These are phyloP conservation scores for Pachliopta kotzebuea DNA, from an alignment of 2,888 invertebrate genomes.

Conservation along the genomic window DNA sequence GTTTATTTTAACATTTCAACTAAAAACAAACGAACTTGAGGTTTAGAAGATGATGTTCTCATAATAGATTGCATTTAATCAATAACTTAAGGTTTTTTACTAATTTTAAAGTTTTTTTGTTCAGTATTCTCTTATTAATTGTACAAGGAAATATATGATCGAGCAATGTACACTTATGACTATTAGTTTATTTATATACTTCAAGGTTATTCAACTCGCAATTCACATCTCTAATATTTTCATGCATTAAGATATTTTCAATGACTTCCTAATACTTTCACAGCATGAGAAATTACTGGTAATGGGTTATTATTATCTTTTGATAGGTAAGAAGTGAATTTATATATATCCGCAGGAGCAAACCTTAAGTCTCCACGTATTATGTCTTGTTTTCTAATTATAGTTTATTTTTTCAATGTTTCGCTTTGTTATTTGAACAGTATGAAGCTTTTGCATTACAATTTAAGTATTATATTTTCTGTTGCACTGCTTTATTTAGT, in stretches of 20 bases:
- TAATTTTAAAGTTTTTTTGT: neutral
- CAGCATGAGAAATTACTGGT: neutral
- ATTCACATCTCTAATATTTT: neutral
- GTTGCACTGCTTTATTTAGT: neutral
- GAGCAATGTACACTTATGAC: neutral
- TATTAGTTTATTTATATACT: neutral
- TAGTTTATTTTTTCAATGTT: neutral
- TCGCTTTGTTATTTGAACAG: neutral
- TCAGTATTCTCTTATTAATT: neutral
- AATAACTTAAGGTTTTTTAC: neutral
- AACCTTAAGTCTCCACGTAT: too few relatives aligned
- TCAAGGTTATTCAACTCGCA: neutral
- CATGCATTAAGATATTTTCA: neutral
- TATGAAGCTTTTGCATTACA: slow-evolving; percentile 10
- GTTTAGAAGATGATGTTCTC: neutral
- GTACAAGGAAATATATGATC: neutral
- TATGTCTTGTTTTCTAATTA: too few relatives aligned
- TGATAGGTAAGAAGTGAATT: too few relatives aligned
- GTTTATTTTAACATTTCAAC: neutral
- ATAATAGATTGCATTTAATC: neutral
- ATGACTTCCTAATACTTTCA: neutral
- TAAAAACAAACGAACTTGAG: neutral
- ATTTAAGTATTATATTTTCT: neutral
- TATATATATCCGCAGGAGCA: too few relatives aligned
- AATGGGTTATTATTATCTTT: neutral